Conservation (phyloP, 2,113 vertebrate species). For the Mesoclemmys tuberculata region DNA sequence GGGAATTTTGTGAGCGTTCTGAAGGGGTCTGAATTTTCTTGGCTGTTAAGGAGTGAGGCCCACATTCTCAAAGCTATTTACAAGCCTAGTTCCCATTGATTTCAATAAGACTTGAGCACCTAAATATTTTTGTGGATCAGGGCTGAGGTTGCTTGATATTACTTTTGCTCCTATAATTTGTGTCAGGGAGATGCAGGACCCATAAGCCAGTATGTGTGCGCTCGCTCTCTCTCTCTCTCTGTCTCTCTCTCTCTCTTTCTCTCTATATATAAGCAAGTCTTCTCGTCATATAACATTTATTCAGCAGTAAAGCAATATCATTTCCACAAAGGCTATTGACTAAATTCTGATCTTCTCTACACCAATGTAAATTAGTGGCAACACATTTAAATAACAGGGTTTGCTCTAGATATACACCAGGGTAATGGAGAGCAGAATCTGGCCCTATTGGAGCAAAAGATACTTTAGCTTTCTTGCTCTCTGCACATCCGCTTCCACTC, state of each 20-base stretch:
- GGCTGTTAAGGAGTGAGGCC: neutral
- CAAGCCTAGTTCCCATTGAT: neutral
- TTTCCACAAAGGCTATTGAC: neutral
- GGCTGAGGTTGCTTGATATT: neutral
- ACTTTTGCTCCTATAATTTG: neutral
- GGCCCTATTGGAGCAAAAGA: slow-evolving; percentile 7
- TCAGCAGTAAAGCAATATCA: neutral
- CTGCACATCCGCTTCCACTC: neutral
- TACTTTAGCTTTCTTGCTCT: slow-evolving; percentile 5
- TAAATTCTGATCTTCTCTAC: neutral
- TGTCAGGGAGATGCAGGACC: too few relatives aligned
- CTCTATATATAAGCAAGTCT: too few relatives aligned
- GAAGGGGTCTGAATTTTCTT: neutral
- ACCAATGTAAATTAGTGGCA: neutral
- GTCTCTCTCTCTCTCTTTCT: too few relatives aligned
- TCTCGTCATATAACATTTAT: neutral
- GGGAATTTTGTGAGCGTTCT: neutral
- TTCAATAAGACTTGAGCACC: neutral
- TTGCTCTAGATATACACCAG: neutral
- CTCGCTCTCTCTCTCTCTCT: too few relatives aligned
- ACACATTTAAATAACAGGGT: neutral
- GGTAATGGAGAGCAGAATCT: neutral
- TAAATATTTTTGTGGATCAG: neutral
- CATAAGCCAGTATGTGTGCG: too few relatives aligned
- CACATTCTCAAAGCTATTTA: neutral